Evolutionary conservation across 2,797 vertebrate species (phyloP), one percentile per base, ranked within the genome.

Genomic region (Cuniculus paca): DNA sequence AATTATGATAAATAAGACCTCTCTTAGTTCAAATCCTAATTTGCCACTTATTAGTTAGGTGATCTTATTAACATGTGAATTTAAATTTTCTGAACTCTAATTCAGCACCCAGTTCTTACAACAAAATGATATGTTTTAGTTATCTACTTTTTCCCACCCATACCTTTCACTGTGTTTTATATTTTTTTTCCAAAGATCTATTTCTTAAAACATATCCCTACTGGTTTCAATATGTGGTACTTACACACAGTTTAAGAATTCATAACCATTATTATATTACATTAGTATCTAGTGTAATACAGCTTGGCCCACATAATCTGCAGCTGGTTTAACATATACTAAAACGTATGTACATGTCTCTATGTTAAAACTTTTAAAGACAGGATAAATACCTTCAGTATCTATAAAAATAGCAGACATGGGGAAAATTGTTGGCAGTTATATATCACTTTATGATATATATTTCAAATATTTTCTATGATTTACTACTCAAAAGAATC

Each of bases 21-120:
- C 31, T 74, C 6, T 39, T 88, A 42, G 11, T 85, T 92, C 74
- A 88, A 42, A 90, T 92, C 87, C 60, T 90, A 84, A 6, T 85
- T 75, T 85, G 8, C 1, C 48, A 75, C 3, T 65, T 63, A 54
- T 50, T 97, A 79, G 26, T 48, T 90, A 80, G 28, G 19, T 52
- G 19, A 42, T 86, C 39, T 87, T 75, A 56, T 83, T 70, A 86
- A 50, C 60, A 77, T 45, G 20, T 42, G 10, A 79, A 22, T 2
- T 68, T 72, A 72, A 77, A 5, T 17, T 86, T 75, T 77, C 17
- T 54, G 16, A 89, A 86, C 34, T 39, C n/a, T 26, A n/a, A 20
- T 52, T 94, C 58, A 84, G 60, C 16, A 87, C 5, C 22, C 12
- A 31, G 22, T 74, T 54, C 22, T 94, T 52, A 81, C 0, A 13